Base-by-base conservation (phyloP, 30 jellyfish, hydroid and myxozoan species). In the Aurelia coerulea region DNA sequence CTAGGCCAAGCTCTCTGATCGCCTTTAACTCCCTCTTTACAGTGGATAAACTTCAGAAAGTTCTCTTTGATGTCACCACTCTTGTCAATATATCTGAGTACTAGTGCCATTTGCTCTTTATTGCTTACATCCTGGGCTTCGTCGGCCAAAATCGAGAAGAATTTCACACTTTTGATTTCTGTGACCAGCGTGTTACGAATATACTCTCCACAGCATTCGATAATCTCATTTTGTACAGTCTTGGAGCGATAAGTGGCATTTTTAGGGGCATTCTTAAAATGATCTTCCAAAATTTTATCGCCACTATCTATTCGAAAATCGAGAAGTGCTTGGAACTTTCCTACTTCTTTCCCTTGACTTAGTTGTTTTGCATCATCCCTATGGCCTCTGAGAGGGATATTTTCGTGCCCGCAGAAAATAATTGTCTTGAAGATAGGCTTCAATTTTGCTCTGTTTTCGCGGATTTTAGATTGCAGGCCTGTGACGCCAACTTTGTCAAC, bases 261-360 rank as follows among this genome's bases (percentile, higher is more conserved):
- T 9, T 35, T 56, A 23, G 76, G 87, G 15, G 80, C 87, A 14
- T 16, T 51, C 54, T 76, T 32, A 32, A 52, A 50, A 34, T 76
- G 87, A 31, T 76, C 87, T 53, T 18, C 54, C 10, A 76, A 35
- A 10, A 58, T 56, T 34, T 35, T 35, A 50, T 76, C 87, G 19
- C 79, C 80, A 49, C 87, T 76, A 49, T 76, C 87, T 11, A 76
- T 53, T 18, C 87, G 76, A 29, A 76, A 76, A 76, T 76, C 79
- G 11, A 53, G 52, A 42, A 76, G 76, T 8, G 87, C 80, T 76
- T 76, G 87, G 18, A 60, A 76, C 29, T 76, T 76, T 42, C 87
- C 87, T 14, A 52, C 11, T 17, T 76, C 52, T 4, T 19, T 49
- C 16, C 65, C 65, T 10, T 10, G 16, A 16, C 12, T 16, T 16